A percentile compares a stretch with the other conserved stretches of the same genome.
Evolutionary conservation across 2,113 vertebrate genomes (phyloP).

Genomic region (Lucifuga dentata): DNA sequence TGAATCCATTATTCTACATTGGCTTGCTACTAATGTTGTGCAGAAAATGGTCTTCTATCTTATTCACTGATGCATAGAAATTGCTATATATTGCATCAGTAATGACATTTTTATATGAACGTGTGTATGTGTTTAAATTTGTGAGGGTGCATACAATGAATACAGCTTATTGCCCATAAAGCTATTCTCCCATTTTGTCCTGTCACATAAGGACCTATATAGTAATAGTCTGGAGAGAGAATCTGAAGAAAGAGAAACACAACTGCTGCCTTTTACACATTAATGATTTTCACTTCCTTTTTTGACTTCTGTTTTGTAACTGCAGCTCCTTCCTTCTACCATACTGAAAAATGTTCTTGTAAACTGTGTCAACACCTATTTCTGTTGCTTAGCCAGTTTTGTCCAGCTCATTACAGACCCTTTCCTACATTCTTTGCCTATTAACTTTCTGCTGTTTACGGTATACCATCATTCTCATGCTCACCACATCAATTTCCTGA

Average conservation of each 20-base stretch:
- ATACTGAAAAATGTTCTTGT: background rate
- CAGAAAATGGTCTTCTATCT: conserved; percentile 46
- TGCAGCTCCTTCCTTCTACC: background rate
- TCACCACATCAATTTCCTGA: conserved; percentile 41
- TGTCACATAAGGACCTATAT: conserved; percentile 1
- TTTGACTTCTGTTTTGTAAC: background rate
- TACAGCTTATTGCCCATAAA: background rate
- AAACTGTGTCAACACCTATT: background rate
- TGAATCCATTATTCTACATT: conserved; percentile 63
- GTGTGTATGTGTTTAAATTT: background rate
- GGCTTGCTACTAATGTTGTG: conserved; percentile 50
- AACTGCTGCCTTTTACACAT: background rate
- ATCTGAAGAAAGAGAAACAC: conserved; percentile 2
- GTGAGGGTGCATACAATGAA: conserved; percentile 7
- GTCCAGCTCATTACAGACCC: conserved; percentile 1
- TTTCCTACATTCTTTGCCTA: background rate
- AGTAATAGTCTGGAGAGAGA: background rate
- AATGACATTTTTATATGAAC: conserved; percentile 28
- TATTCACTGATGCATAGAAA: conserved; percentile 32
- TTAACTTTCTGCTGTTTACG: conserved; percentile 15
- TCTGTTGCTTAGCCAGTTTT: conserved; percentile 3
- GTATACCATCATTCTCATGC: conserved; percentile 36
- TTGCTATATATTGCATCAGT: conserved; percentile 29
- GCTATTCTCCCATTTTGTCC: conserved; percentile 2
- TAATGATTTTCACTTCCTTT: background rate